Percentiles rank a stretch among this genome's conserved stretches.
Evolutionary conservation across 2,888 invertebrate species (phyloP).

Genomic region (Idaea dimidiata): DNA sequence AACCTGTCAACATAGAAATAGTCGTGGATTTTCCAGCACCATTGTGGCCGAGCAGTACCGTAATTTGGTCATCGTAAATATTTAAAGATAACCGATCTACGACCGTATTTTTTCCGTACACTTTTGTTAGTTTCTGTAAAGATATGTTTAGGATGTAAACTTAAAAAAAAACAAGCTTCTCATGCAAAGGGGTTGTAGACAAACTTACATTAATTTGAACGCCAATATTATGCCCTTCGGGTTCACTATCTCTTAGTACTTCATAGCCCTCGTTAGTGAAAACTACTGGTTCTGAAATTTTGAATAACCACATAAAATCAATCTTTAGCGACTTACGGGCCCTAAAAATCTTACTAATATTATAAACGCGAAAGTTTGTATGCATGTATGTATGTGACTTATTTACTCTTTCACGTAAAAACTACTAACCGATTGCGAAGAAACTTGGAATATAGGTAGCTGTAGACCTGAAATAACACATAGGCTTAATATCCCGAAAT

Average conservation of each 20-base stretch:
- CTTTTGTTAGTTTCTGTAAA: constrained; percentile 14
- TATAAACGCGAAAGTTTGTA: background rate
- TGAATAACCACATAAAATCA: background rate
- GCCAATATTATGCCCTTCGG: constrained; percentile 37
- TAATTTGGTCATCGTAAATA: constrained; percentile 91
- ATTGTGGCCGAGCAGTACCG: constrained; percentile 92
- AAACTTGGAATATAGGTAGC: too few relatives aligned
- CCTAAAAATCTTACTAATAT: background rate
- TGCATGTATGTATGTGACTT: too few relatives aligned
- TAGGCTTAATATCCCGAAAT: too few relatives aligned
- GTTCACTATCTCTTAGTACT: background rate
- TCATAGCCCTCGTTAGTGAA: background rate
- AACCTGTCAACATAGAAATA: constrained; percentile 85
- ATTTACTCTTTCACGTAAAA: too few relatives aligned
- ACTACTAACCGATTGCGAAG: too few relatives aligned
- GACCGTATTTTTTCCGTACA: constrained; percentile 65
- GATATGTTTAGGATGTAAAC: too few relatives aligned
- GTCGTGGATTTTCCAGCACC: constrained; percentile 92
- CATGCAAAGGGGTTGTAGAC: background rate
- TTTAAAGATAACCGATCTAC: constrained; percentile 86
- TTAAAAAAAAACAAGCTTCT: too few relatives aligned
- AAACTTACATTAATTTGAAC: constrained; percentile 4
- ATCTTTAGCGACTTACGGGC: background rate
- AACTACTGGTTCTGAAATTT: constrained; percentile 26
- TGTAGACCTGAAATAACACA: too few relatives aligned